Base-by-base conservation (phyloP, 2,113 vertebrate species). In the Rhinoderma darwinii region DNA sequence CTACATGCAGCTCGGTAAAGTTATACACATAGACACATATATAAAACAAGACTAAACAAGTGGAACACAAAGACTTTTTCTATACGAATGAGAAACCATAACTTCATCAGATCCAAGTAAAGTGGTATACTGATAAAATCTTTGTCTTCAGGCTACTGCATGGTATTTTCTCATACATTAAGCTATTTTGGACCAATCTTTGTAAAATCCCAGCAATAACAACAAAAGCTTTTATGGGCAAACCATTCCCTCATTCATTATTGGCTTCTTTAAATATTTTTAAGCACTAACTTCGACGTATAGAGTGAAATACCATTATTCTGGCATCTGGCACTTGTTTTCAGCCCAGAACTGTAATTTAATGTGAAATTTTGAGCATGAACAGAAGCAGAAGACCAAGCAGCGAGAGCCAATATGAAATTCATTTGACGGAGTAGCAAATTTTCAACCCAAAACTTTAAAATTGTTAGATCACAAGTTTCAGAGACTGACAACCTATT, bases 191-290 rank as follows among this genome's bases (percentile, higher is more conserved):
- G 92, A 89, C 86, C 88, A 92, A 94, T 93, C 91, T 94, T 93
- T 94, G 92, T 93, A 93, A 94, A 93, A 94, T 93, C 93, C 94
- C 92, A 93, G 92, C 92, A 88, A 91, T 90, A 93, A 95, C 94
- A 96, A 95, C 95, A 93, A 95, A 96, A 94, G 92, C 93, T 94
- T 95, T 95, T 94, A 94, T 93, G 88, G 94, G 84, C 90, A 93
- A 94, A 93, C 92, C 92, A 92, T 93, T 94, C 92, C 91, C 92
- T 59, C 92, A 91, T 93, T 32, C 20, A 94, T 95, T 94, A 94
- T 91, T 94, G 92, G 91, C 89, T 94, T 93, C 89, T 93, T 92
- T 89, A 92, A 94, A 94, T 95, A 95, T 94, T 95, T 96, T 94
- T 92, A 94, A 35, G 18, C 70, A 37, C 1, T 59, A 59, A 59